A percentile compares a stretch with the other conserved stretches of the same genome.
These are phyloP conservation scores for Pyrgilauda ruficollis DNA, from an alignment of 2,113 vertebrate species.

Conservation along the genomic window DNA sequence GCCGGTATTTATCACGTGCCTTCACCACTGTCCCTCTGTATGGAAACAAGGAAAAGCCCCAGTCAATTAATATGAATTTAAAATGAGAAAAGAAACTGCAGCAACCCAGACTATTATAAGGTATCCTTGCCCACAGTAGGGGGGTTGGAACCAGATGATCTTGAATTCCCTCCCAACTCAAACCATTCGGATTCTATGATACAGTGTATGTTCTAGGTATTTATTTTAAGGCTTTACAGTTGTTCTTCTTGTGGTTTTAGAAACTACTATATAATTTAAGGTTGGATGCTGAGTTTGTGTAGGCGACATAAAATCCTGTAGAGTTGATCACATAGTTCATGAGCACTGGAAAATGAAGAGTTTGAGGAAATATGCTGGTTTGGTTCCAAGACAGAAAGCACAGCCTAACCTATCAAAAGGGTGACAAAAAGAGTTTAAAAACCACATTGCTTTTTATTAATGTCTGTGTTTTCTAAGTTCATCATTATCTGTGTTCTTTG, in stretches of 20 bases:
- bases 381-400: background rate
- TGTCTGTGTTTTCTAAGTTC: background rate
- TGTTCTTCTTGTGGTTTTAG: background rate
- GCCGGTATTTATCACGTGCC: constrained; percentile 89
- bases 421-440: background rate
- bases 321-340: background rate
- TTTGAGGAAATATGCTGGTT: background rate
- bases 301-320: background rate
- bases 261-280: background rate
- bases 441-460: background rate
- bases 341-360: background rate
- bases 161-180: background rate
- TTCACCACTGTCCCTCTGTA: constrained; percentile 92
- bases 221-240: background rate
- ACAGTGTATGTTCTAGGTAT: background rate
- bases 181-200: background rate
- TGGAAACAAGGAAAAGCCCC: background rate
- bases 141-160: background rate
- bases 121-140: background rate
- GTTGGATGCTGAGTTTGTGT: background rate
- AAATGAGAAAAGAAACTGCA: background rate
- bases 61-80: background rate
- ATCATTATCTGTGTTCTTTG: background rate
- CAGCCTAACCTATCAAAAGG: background rate
- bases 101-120: background rate